phyloP scores from a whole-genome alignment of 2,113 vertebrate species.

The Thunnus maccoyii region DNA sequence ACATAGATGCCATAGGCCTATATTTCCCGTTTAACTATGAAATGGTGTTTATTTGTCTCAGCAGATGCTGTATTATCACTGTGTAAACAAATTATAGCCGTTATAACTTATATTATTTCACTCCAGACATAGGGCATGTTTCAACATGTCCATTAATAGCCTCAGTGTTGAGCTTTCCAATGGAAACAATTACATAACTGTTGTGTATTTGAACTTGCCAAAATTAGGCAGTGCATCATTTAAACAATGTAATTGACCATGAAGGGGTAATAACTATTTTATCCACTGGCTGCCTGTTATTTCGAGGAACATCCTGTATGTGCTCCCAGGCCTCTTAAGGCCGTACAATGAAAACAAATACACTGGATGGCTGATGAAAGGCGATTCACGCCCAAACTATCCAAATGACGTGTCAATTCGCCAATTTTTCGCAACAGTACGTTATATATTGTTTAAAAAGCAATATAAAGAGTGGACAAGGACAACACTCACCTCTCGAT shows the following conservation, averaged over 20 bases:
- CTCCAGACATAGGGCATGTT: slow-evolving; percentile 26
- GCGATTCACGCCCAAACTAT: neutral
- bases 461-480: neutral
- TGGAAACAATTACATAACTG: slow-evolving; percentile 25
- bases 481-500: slow-evolving; percentile 89
- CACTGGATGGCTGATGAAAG: slow-evolving; percentile 4
- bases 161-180: slow-evolving; percentile 7
- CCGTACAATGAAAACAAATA: slow-evolving; percentile 73
- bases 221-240: neutral
- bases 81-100: neutral
- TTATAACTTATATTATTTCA: neutral
- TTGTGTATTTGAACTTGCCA: slow-evolving; percentile 15
- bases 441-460: neutral
- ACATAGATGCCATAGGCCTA: slow-evolving; percentile 12
- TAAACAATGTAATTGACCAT: neutral
- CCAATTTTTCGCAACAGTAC: neutral
- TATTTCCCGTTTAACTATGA: neutral
- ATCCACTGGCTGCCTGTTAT: slow-evolving; percentile 9
- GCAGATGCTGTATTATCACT: neutral
- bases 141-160: slow-evolving; percentile 37
- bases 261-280: neutral
- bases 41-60: neutral
- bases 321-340: slow-evolving; percentile 77
- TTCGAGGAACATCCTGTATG: slow-evolving; percentile 44
- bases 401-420: fast-evolving